phyloP scores from a whole-genome alignment of 2,113 vertebrate species.

The Notothenia coriiceps region DNA sequence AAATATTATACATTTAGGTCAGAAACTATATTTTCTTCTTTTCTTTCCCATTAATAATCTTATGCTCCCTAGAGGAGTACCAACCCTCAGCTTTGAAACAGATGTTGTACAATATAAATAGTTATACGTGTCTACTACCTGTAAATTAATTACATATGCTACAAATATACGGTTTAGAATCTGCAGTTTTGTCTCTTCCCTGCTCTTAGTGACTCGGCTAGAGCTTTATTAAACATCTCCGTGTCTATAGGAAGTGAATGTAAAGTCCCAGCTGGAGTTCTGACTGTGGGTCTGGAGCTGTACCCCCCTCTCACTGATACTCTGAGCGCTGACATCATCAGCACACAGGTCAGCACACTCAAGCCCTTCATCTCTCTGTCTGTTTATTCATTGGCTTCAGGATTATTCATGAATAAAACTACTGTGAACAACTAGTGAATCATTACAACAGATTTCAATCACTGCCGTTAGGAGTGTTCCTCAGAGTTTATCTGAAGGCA shows the following conservation, averaged over 20 bases:
- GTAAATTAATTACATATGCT: background rate
- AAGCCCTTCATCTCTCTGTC: constrained; percentile 9
- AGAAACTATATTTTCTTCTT: no score
- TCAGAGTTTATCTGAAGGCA: background rate
- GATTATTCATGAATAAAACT: constrained; percentile 28
- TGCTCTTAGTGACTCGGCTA: background rate
- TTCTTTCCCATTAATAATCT: no score
- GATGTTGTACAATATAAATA: background rate
- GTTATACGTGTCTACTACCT: background rate
- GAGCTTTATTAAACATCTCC: background rate
- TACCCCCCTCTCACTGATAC: constrained; percentile 89
- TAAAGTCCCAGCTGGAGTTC: constrained; percentile 93
- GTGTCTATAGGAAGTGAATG: constrained; percentile 90
- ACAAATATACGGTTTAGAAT: background rate
- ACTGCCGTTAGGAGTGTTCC: constrained; percentile 1
- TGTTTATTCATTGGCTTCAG: constrained; percentile 20
- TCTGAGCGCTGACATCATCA: constrained; percentile 89
- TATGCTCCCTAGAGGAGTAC: no score
- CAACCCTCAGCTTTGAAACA: background rate
- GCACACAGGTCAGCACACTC: constrained; percentile 88
- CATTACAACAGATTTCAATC: constrained; percentile 13
- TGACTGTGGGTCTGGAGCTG: constrained; percentile 94
- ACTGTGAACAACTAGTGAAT: background rate
- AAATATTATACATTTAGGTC: no score
- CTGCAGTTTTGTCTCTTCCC: background rate